Conservation (phyloP, 2,797 vertebrate species). For the Spinibarbus caldwelli region DNA sequence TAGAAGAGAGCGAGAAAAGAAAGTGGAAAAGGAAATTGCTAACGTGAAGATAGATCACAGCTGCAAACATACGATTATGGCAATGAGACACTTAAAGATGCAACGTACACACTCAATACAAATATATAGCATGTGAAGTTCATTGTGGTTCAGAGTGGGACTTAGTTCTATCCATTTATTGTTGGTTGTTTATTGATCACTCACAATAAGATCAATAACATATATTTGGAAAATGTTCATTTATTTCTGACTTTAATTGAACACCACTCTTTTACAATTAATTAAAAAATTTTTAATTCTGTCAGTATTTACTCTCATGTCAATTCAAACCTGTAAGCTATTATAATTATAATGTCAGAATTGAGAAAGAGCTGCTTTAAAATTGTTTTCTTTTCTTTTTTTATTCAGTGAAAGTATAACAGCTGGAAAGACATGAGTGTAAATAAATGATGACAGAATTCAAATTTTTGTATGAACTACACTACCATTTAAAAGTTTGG, state of each 20-base stretch:
- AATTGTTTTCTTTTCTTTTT: too few relatives aligned
- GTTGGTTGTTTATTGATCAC: too few relatives aligned
- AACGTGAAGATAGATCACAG: conserved; percentile 7
- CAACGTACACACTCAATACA: neutral
- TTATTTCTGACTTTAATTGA: neutral
- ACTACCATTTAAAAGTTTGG: too few relatives aligned
- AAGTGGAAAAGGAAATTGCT: neutral
- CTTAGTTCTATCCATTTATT: neutral
- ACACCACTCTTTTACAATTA: neutral
- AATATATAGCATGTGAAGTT: neutral
- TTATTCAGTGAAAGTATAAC: neutral
- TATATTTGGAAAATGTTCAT: neutral
- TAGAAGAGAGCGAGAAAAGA: too few relatives aligned
- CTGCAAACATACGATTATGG: neutral
- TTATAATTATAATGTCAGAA: neutral
- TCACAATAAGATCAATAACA: too few relatives aligned
- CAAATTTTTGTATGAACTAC: too few relatives aligned
- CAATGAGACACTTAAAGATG: neutral
- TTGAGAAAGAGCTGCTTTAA: neutral
- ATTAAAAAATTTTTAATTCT: neutral
- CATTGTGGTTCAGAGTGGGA: neutral
- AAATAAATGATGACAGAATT: too few relatives aligned
- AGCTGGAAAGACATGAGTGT: too few relatives aligned
- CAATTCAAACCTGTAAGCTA: neutral
- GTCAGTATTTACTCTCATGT: neutral